Percentiles rank a stretch among this genome's conserved stretches.
Evolutionary conservation across 2,888 invertebrate genomes (phyloP).

Genomic region (Philonicus albiceps): DNA sequence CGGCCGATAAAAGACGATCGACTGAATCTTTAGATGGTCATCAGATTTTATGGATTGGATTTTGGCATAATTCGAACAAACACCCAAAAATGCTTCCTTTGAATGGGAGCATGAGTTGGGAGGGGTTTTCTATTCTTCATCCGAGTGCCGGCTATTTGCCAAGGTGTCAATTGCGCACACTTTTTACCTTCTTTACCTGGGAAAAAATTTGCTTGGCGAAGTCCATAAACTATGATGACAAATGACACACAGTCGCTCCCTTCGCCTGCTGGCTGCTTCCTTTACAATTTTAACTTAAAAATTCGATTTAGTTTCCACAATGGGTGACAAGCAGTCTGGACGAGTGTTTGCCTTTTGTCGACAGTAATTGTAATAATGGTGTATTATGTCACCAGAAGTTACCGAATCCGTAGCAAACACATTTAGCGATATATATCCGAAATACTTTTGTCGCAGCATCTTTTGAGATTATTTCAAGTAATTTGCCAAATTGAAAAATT

Average conservation of each 20-base stretch:
- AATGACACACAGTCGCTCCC: constrained; percentile 36
- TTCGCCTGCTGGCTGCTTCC: neutral
- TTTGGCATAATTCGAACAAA: constrained; percentile 29
- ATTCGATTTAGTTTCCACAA: constrained; percentile 17
- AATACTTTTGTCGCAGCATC: neutral
- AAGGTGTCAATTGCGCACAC: constrained; percentile 39
- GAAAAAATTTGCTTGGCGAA: neutral
- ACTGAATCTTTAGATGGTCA: constrained; percentile 17
- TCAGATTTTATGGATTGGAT: constrained; percentile 18
- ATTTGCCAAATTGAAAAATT: constrained; percentile 2
- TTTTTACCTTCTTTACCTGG: neutral
- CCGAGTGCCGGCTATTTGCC: constrained; percentile 30
- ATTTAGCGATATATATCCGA: neutral
- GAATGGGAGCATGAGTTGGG: neutral
- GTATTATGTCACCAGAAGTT: constrained; percentile 39
- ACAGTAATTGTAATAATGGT: constrained; percentile 25
- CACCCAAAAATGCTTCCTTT: neutral
- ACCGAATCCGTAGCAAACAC: constrained; percentile 7
- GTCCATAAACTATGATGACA: constrained; percentile 46
- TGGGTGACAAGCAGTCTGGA: neutral
- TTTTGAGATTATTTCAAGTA: neutral
- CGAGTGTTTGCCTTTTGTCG: constrained; percentile 17
- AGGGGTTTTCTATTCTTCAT: neutral
- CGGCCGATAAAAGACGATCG: constrained; percentile 27
- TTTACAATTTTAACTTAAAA: constrained; percentile 9